phyloP scores from a whole-genome alignment of 2,888 invertebrate species.

The Pyrrhia umbra region DNA sequence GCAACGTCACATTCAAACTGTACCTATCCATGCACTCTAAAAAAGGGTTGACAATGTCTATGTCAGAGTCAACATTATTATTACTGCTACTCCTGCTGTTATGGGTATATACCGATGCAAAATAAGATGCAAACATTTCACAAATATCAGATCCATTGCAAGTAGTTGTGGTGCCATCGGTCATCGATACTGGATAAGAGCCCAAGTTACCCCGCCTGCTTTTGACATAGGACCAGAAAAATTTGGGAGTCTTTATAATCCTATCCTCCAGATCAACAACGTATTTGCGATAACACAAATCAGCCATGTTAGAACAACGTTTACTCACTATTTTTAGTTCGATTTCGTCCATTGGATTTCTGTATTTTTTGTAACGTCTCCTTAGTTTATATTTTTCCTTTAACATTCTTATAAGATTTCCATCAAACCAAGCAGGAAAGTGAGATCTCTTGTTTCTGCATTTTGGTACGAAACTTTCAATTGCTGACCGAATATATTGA shows the following conservation, averaged over 20 bases:
- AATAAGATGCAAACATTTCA: neutral
- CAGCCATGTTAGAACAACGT: neutral
- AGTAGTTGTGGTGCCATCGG: neutral
- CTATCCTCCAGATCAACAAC: neutral
- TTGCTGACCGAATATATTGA: neutral
- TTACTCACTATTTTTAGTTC: neutral
- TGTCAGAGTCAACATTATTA: neutral
- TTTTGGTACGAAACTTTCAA: neutral
- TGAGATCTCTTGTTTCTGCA: neutral
- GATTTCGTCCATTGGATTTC: neutral
- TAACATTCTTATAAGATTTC: neutral
- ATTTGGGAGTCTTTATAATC: neutral
- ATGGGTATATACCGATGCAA: neutral
- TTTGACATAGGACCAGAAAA: neutral
- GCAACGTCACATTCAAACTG: neutral
- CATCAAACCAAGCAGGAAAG: neutral
- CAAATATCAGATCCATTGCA: neutral
- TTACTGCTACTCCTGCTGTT: no score
- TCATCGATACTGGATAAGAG: neutral
- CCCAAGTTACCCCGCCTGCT: neutral
- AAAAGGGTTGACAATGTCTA: neutral
- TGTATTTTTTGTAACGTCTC: neutral
- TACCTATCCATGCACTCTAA: neutral
- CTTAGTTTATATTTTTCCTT: neutral
- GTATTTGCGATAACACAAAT: neutral